phyloP scores from a whole-genome alignment of 1,140 invertebrate species.

The Subanguina moxae region DNA sequence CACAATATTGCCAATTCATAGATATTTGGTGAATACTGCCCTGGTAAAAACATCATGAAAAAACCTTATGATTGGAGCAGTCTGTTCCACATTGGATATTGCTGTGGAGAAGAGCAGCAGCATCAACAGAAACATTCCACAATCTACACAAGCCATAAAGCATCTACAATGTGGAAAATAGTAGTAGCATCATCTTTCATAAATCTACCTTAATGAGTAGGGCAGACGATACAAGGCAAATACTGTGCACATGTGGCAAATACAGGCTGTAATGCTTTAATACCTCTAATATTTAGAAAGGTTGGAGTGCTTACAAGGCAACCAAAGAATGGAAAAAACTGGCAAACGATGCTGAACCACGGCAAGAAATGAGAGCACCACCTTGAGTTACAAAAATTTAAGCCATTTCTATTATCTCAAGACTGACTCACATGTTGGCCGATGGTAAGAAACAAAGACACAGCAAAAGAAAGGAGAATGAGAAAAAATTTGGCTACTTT shows the following conservation, averaged over 20 bases:
- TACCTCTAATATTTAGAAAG: not conserved
- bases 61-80: slow-evolving; percentile 35
- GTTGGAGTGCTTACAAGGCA: slow-evolving; percentile 43
- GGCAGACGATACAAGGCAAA: slow-evolving; percentile 52
- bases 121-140: slow-evolving; percentile 39
- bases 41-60: slow-evolving; percentile 5
- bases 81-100: slow-evolving; percentile 38
- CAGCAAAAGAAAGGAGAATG: slow-evolving; percentile 39
- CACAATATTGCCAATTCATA: too few species aligned
- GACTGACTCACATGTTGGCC: slow-evolving; percentile 52
- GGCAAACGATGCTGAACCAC: slow-evolving; percentile 45
- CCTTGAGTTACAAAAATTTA: slow-evolving; percentile 31
- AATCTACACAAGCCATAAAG: slow-evolving; percentile 45
- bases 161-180: slow-evolving; percentile 34
- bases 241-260: slow-evolving; percentile 50
- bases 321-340: slow-evolving; percentile 56
- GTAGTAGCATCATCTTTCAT: too few species aligned
- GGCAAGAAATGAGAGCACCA: slow-evolving; percentile 52
- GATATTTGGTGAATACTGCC: too few species aligned
- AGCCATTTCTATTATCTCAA: not conserved
- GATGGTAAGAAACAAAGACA: slow-evolving; percentile 54
- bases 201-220: not conserved
- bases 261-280: slow-evolving; percentile 41
- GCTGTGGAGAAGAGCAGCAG: slow-evolving; percentile 45
- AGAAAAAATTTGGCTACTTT: slow-evolving; percentile 12